Evolutionary conservation across 2,888 invertebrate species (phyloP), one percentile per base, ranked within the genome.

Genomic region (Drosophila phalerata): DNA sequence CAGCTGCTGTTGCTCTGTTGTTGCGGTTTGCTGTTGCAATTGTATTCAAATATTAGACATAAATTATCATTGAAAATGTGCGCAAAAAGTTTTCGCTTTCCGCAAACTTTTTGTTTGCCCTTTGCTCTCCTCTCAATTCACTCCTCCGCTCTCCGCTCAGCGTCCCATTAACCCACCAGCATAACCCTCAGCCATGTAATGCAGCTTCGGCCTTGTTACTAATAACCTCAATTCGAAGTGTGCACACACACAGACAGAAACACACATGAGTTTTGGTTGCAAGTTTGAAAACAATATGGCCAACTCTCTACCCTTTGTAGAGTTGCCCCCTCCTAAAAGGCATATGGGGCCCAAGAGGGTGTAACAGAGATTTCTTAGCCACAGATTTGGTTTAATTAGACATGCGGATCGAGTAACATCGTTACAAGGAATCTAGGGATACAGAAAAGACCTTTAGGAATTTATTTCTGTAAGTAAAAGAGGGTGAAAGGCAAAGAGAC

Each of bases 1-100:
- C 75, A 76, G 79, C 79, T 56, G 63, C 15, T 43, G 61, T 51
- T 56, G 60, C 78, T 19, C 19, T 53, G 81, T 57, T 60, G 63
- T 43, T 57, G 61, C 15, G 53, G 60, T 32, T 40, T 60, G 64
- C 63, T 42, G 66, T 48, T 70, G 79, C 88, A 80, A 84, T 84
- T 84, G 84, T 84, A 84, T 84, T 84, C 84, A 84, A 84, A 84
- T 89, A 88, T 74, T 72, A 77, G 81, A 83, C 88, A 83, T 83
- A 83, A 88, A 83, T 83, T 88, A 86, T 83, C 77, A 88, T 83
- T 85, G 80, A 73, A 80, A 86, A 67, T 72, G 71, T 69, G 76
- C 13, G 53, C 77, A 84, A 81, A 84, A 83, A 73, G 61, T 83
- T 80, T 82, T 73, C 68, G 77, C 77, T 80, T 83, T 73, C 73